Percentiles rank a stretch among this genome's conserved stretches.
These are phyloP conservation scores for Heloderma charlesbogerti DNA, from an alignment of 2,113 vertebrate genomes.

Conservation along the genomic window DNA sequence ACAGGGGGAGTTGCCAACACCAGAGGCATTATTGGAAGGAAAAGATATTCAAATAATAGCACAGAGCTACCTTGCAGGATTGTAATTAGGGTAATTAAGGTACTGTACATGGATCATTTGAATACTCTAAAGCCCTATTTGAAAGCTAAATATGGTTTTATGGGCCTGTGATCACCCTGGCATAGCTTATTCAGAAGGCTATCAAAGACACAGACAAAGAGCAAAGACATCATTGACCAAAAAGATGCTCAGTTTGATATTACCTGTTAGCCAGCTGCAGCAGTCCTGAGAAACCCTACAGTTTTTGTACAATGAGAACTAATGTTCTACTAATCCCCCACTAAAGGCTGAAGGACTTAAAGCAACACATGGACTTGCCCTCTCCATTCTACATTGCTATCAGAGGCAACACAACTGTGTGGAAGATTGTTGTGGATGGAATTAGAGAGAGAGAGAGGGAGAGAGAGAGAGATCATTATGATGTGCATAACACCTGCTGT, in stretches of 20 bases:
- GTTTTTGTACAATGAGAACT: slow-evolving; percentile 56
- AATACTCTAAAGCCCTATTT: neutral
- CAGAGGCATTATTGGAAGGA: neutral
- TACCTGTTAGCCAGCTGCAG: slow-evolving; percentile 33
- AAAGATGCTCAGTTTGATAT: slow-evolving; percentile 28
- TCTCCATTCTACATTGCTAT: slow-evolving; percentile 60
- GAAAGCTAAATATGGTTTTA: slow-evolving; percentile 1
- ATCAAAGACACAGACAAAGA: neutral
- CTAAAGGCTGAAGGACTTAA: slow-evolving; percentile 57
- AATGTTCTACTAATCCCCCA: slow-evolving; percentile 61
- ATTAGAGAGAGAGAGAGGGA: slow-evolving; percentile 72
- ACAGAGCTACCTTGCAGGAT: neutral
- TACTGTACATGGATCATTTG: neutral
- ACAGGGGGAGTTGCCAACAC: neutral
- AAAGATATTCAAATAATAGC: neutral
- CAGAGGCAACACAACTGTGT: slow-evolving; percentile 57
- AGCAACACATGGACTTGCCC: slow-evolving; percentile 57
- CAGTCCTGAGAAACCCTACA: slow-evolving; percentile 33
- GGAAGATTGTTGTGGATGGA: slow-evolving; percentile 73
- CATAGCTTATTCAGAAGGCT: neutral
- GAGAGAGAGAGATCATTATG: slow-evolving; percentile 62
- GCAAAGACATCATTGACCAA: slow-evolving; percentile 29
- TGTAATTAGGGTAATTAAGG: neutral
- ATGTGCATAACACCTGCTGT: slow-evolving; percentile 72
- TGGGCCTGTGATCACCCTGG: neutral